Percentiles rank a stretch among this genome's conserved stretches.
Conservation (phyloP, 2,113 vertebrate species). For the Corvus cornix region DNA sequence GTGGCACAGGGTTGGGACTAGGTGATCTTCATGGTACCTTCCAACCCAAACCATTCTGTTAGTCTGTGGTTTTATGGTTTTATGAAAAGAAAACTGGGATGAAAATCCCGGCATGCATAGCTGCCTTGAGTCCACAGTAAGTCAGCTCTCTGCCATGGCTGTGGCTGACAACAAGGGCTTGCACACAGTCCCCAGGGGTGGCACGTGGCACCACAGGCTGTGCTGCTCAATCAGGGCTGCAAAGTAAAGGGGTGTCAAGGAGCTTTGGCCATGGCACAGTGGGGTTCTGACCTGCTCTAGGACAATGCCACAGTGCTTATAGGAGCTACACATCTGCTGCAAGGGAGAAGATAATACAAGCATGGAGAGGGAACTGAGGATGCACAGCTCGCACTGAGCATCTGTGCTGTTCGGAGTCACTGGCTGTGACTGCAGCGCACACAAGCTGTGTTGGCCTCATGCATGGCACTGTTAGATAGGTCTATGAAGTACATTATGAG, state of each 20-base stretch:
- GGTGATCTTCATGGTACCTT: neutral
- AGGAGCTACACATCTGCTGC: neutral
- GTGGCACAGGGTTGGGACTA: neutral
- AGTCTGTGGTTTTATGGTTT: neutral
- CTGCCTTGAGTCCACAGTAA: neutral
- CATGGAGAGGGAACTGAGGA: neutral
- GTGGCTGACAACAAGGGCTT: neutral
- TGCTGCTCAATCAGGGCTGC: neutral
- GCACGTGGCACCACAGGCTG: accelerated
- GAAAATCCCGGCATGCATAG: neutral
- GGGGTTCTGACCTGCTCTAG: neutral
- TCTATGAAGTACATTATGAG: neutral
- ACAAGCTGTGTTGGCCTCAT: neutral
- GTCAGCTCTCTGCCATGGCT: neutral
- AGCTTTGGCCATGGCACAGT: neutral
- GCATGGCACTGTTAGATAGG: neutral
- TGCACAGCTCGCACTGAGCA: neutral
- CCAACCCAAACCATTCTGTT: neutral
- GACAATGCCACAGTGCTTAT: neutral
- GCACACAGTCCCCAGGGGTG: too few relatives aligned
- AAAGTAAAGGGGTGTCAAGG: neutral
- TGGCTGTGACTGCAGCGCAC: neutral
- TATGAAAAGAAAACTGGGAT: neutral
- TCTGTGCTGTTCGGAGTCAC: neutral
- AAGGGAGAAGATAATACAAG: accelerated